phyloP scores from a whole-genome alignment of 30 jellyfish, hydroid and myxozoan species.

The Cassiopea andromeda region DNA sequence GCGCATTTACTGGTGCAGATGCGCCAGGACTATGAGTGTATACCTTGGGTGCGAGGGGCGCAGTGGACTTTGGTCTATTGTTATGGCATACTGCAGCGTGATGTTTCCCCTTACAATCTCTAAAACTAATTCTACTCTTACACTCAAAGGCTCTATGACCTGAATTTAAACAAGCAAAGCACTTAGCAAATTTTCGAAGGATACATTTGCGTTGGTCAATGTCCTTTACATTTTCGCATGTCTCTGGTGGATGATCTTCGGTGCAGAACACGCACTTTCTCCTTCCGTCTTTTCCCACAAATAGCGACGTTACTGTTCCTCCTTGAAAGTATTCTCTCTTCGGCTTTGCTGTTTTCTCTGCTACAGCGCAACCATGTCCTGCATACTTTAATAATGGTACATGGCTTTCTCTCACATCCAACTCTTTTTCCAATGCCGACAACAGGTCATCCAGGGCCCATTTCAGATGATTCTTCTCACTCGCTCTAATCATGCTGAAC shows the following conservation, averaged over 20 bases:
- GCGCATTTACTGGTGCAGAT: slow-evolving; percentile 10
- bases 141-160: slow-evolving; percentile 44
- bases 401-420: slow-evolving; percentile 18
- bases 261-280: slow-evolving; percentile 39
- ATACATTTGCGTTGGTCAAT: slow-evolving; percentile 21
- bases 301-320: slow-evolving; percentile 28
- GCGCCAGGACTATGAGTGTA: slow-evolving; percentile 18
- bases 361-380: background rate
- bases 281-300: slow-evolving; percentile 10
- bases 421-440: slow-evolving; percentile 24
- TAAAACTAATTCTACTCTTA: background rate
- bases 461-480: slow-evolving; percentile 15
- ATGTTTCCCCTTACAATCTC: slow-evolving; percentile 28
- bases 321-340: background rate
- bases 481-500: slow-evolving; percentile 9
- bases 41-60: slow-evolving; percentile 18
- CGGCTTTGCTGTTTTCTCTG: background rate
- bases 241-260: slow-evolving; percentile 40
- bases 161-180: slow-evolving; percentile 20
- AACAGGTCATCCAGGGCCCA: slow-evolving; percentile 25
- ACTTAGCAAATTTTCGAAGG: slow-evolving; percentile 23
- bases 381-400: slow-evolving; percentile 12
- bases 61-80: slow-evolving; percentile 2
- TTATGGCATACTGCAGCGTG: slow-evolving; percentile 11
- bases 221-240: slow-evolving; percentile 15